Base-by-base conservation (phyloP, 2,797 vertebrate genomes). In the Threskiornis aethiopicus region DNA sequence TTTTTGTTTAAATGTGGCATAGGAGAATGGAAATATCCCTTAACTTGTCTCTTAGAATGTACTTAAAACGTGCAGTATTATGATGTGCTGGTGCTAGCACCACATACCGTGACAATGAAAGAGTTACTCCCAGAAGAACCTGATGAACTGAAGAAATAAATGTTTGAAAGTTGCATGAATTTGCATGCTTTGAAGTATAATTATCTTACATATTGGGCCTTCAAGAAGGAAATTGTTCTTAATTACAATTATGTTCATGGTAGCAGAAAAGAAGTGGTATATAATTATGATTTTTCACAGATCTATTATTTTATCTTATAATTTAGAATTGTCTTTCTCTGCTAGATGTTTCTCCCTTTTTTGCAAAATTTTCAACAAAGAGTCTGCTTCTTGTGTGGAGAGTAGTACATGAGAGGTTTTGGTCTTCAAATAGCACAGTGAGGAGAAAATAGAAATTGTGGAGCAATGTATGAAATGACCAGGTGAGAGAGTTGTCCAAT, bases 1-100 rank as follows among this genome's bases (percentile, higher is more conserved):
- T 67, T 97, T 97, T 84, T 97, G 70, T 97, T 97, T 96, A 93
- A 97, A 95, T 94, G 92, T 93, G 79, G 73, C 47, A 80, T 39
- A 51, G 66, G 85, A 97, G 87, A 90, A 72, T 89, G 90, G 96
- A 96, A 97, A 90, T 95, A 93, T 85, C 91, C 65, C 71, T 97
- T 96, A 97, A 92, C 96, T 97, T 97, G 77, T 93, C n/a, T 84
- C 96, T 97, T 76, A 87, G 84, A 97, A 96, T 88, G 82, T 90
- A 89, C 58, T 90, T 94, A 91, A 96, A 91, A 85, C 73, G 84
- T 41, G 39, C 39, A 29, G 49, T 65, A 84, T 89, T 97, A 78
- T n/a, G 84, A 92, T 91, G 65, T 89, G 71, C 93, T 91, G 93
- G 95, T 97, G 96, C 71, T 82, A 95, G 67, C 90, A 94, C 88